Percentiles rank a stretch among this genome's conserved stretches.
These are phyloP conservation scores for Apaloderma vittatum DNA, from an alignment of 2,113 vertebrate genomes.

Conservation along the genomic window DNA sequence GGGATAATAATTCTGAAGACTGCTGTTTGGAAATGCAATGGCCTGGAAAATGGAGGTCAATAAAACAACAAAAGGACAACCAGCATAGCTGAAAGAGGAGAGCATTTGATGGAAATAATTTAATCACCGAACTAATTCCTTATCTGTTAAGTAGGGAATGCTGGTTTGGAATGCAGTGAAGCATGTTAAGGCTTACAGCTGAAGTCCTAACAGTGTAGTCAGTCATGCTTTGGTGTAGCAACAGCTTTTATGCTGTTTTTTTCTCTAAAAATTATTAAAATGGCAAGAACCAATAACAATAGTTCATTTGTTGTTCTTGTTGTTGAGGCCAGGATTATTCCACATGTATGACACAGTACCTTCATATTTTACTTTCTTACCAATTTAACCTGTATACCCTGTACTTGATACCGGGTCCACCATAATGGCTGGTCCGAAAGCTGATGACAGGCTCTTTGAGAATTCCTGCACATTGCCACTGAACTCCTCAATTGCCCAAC, in stretches of 20 bases:
- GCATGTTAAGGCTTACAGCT: background rate
- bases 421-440: background rate
- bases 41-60: slow-evolving; percentile 58
- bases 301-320: background rate
- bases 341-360: background rate
- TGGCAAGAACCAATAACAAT: background rate
- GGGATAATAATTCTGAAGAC: background rate
- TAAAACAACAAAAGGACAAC: slow-evolving; percentile 48
- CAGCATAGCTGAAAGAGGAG: background rate
- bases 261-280: background rate
- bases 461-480: background rate
- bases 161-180: background rate
- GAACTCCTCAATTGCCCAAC: background rate
- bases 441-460: background rate
- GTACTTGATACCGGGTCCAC: background rate
- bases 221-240: background rate
- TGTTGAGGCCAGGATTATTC: background rate
- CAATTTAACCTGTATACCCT: background rate
- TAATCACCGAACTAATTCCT: slow-evolving; percentile 46
- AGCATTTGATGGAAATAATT: slow-evolving; percentile 47
- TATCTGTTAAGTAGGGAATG: slow-evolving; percentile 35
- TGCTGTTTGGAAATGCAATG: slow-evolving; percentile 44
- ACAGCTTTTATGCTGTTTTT: background rate
- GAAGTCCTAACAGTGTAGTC: background rate
- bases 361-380: background rate